Base-by-base conservation (phyloP, 1,140 invertebrate species). In the Galleria mellonella region DNA sequence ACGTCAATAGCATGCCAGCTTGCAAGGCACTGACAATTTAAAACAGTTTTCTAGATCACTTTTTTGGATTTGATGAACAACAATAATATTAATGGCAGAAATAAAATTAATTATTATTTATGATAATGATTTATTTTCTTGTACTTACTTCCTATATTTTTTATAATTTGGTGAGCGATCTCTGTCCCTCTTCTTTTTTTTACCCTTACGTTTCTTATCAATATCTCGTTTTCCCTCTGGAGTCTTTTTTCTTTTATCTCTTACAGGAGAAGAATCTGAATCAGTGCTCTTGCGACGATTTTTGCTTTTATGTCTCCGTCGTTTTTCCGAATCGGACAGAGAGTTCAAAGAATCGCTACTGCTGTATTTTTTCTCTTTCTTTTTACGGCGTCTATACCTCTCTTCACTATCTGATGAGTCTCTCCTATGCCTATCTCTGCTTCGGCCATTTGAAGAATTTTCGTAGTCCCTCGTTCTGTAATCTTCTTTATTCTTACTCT, bases 171-270 rank as follows among this genome's bases (percentile, higher is more conserved):
- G 83, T 1, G 82, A 85, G 6, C 82, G 70, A 67, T 84, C 83
- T 47, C 82, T 67, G 36, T 87, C 85, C 43, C 83, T 64, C 47
- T 83, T 86, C 68, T 86, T 87, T 62, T 86, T 87, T 47, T 86
- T 86, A 0, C 85, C 82, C 63, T 86, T 87, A 38, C 83, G 65
- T 55, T 87, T 87, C 53, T 86, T 86, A 55, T 87, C 83, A 45
- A 77, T 85, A 55, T 87, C 83, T 55, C 70, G 63, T 43, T 74
- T 82, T 32, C 55, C 68, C 46, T 76, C 68, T 37, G 64, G 52
- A 15, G 54, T 59, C n/a, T 55, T 63, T 42, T 55, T 66, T 50
- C 46, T 62, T 32, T 63, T 71, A 28, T 58, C 65, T 41, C 67
- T 73, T 36, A 62, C 52, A 23, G 51, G 28, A 0, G 44, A 53